Base-by-base conservation (phyloP, 1,140 invertebrate genomes). In the Aphelenchoides besseyi region DNA sequence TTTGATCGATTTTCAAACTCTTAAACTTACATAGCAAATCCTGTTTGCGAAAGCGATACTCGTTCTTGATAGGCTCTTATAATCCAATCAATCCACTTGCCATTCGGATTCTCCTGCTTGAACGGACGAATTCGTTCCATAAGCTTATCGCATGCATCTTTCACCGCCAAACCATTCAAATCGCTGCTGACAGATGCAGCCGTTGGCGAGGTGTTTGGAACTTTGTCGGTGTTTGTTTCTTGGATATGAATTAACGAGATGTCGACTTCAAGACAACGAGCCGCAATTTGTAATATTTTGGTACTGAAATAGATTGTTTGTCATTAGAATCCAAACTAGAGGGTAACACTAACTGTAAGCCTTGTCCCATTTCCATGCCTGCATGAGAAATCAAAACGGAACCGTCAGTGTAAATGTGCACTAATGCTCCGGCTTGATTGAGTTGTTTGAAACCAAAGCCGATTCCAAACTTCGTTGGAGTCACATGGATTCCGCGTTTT, bases 321-420 rank as follows among this genome's bases (percentile, higher is more conserved):
- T n/a, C n/a, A n/a, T n/a, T n/a, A n/a, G n/a, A n/a, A n/a, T n/a
- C n/a, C 71, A 82, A 90, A 88, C 88, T 95, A 92, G 70, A 94
- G 90, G 90, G 95, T 93, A 87, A 96, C 96, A 0, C 92, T 97
- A 80, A n/a, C n/a, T 96, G 91, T 0, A 97, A 85, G 1, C 94
- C 95, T 87, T 97, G 94, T 0, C 95, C 95, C 91, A 97, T 97
- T 88, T 97, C 94, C 18, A 91, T 91, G 18, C 94, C 94, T 52
- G 92, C 92, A 84, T 96, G 93, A 30, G 89, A 90, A n/a, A 97
- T 79, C 1, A 97, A 87, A 2, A 97, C 92, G 0, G 93, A 94
- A 0, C 95, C 95, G 87, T 97, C 95, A 0, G 86, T 88, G 81
- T 97, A 97, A 26, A 97, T 88, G 26, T 92, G 89, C n/a, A 97